These are phyloP conservation scores for Clistopyga incitator DNA, from an alignment of 2,888 invertebrate species.

Conservation along the genomic window DNA sequence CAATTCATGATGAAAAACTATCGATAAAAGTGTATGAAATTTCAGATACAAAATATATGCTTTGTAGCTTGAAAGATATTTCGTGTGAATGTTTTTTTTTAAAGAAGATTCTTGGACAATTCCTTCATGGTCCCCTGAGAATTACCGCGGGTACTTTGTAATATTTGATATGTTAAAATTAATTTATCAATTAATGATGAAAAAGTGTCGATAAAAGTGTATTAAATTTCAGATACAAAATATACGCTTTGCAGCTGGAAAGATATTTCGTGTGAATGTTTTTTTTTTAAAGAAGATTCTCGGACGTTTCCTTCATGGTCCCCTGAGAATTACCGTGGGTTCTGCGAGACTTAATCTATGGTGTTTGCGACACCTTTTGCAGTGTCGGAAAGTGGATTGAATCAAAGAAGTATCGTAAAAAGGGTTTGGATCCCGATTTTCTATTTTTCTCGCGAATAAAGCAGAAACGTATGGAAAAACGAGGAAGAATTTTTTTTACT, in stretches of 20 bases:
- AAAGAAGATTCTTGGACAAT: not conserved
- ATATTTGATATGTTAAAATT: no score
- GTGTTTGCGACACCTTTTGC: not conserved
- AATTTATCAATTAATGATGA: no score
- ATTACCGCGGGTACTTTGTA: not conserved
- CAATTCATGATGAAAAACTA: no score
- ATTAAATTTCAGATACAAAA: no score
- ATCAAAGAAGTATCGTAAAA: slow-evolving; percentile 14
- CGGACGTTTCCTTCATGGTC: not conserved
- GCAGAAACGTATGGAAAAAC: not conserved
- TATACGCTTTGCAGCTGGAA: not conserved
- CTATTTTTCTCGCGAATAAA: not conserved
- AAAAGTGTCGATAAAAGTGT: no score
- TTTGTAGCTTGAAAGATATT: not conserved
- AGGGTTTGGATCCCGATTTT: slow-evolving; percentile 1
- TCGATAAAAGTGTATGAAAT: no score
- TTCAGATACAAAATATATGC: not conserved
- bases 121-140: not conserved
- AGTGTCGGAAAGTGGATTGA: not conserved
- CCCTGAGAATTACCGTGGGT: slow-evolving; percentile 4
- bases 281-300: not conserved
- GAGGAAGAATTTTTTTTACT: not conserved
- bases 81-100: not conserved
- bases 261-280: not conserved
- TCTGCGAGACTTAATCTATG: slow-evolving; percentile 13